Evolutionary conservation across 2,797 vertebrate species (phyloP).

Genomic region (Micromesistius poutassou): DNA sequence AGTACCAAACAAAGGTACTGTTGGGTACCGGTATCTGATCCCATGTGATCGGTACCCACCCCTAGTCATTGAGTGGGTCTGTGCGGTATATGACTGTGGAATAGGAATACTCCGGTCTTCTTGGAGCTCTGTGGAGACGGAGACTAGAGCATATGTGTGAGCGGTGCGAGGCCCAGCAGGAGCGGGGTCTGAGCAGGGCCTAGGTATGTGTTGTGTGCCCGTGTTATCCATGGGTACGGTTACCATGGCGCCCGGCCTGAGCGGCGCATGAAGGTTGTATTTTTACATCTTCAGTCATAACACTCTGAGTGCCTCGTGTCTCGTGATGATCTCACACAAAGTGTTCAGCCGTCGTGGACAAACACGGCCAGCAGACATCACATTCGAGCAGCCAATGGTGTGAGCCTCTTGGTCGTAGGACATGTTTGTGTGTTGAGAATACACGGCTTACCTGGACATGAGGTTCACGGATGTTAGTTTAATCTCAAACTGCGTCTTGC

Average conservation of each 20-base stretch:
- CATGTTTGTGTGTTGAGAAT: no score
- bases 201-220: neutral
- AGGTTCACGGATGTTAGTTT: no score
- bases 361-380: neutral
- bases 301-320: slow-evolving; percentile 3
- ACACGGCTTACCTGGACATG: no score
- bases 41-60: no score
- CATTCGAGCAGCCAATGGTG: neutral
- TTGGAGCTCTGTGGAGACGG: neutral
- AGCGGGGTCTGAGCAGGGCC: neutral
- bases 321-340: slow-evolving; percentile 12
- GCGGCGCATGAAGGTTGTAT: neutral
- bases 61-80: no score
- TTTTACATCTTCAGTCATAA: slow-evolving; percentile 13
- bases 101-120: slow-evolving; percentile 2
- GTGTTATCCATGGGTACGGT: neutral
- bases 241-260: neutral
- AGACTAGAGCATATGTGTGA: slow-evolving; percentile 4
- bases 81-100: no score
- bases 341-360: neutral
- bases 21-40: no score
- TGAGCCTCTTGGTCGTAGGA: neutral
- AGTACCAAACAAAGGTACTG: no score
- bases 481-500: no score
- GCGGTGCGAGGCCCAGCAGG: neutral